Evolutionary conservation across 2,888 invertebrate species (phyloP), one percentile per base, ranked within the genome.

Genomic region (Drosophila niveifrons): DNA sequence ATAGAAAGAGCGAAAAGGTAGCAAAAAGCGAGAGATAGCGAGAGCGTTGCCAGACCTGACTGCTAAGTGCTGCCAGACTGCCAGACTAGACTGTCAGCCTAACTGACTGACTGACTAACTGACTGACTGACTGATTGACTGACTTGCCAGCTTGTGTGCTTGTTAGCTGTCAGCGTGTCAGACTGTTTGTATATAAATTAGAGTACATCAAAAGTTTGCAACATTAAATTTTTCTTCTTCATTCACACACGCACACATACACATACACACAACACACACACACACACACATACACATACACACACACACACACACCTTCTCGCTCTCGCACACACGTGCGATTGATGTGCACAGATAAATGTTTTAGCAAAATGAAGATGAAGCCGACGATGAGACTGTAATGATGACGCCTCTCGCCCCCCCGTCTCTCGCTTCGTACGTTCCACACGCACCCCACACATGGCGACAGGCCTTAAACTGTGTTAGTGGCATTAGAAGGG

Each of bases 191-290:
- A 73, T 75, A 78, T 69, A 78, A 88, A 85, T 85, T 85, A 88
- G 82, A 82, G 61, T 73, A 78, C 78, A 86, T 83, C 87, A 83
- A 83, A 83, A 83, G 81, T 83, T 83, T 71, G 73, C 64, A 67
- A 78, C 78, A 86, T 85, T 72, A 83, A 71, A 76, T 73, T 72
- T 62, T 46, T 52, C 59, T 52, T 59, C 18, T 55, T 18, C 29
- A 28, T 36, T 28, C 44, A 51, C 51, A 34, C 52, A 41, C 31
- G 9, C 52, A 31, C 59, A 31, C 41, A 18, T 10, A 6, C 52
- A n/a, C n/a, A n/a, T n/a, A n/a, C n/a, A n/a, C n/a, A n/a, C n/a
- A 1, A 41, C 34, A 53, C 28, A 29, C 11, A 31, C 17, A 43
- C 17, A 17, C 39, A 28, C 15, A 31, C 59, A 31, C 44, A 51